phyloP scores from a whole-genome alignment of 2,797 vertebrate genomes.

The Chromis chromis region DNA sequence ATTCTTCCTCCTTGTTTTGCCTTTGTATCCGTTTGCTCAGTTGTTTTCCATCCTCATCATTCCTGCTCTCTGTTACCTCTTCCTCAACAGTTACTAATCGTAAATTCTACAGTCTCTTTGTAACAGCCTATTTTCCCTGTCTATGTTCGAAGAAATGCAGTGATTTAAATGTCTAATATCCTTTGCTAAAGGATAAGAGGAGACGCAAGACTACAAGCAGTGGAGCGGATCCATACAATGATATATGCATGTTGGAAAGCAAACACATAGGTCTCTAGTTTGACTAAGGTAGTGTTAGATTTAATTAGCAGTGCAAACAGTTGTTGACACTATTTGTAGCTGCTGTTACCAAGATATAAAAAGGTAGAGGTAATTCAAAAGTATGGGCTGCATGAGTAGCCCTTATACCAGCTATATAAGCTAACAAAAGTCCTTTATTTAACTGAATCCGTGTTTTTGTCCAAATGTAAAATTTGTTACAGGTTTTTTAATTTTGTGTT shows the following conservation, averaged over 20 bases:
- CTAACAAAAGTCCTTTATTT: background rate
- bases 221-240: background rate
- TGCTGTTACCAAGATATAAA: background rate
- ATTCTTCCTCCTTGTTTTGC: slow-evolving; percentile 19
- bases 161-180: slow-evolving; percentile 19
- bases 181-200: slow-evolving; percentile 8
- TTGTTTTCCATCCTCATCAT: slow-evolving; percentile 9
- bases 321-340: background rate
- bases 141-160: slow-evolving; percentile 17
- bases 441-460: background rate
- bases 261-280: slow-evolving; percentile 30
- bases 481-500: slow-evolving; percentile 10
- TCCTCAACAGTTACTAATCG: background rate
- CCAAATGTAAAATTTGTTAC: slow-evolving; percentile 18
- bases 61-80: slow-evolving; percentile 14
- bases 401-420: slow-evolving; percentile 25
- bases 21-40: slow-evolving; percentile 1
- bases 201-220: slow-evolving; percentile 16
- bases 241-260: slow-evolving; percentile 7
- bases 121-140: background rate
- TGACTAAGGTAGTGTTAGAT: slow-evolving; percentile 28
- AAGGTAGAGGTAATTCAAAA: background rate
- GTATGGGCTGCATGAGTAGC: background rate
- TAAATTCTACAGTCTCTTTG: background rate
- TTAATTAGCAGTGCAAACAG: slow-evolving; percentile 19